These are phyloP conservation scores for Aphodius sticticus DNA, from an alignment of 2,888 invertebrate species.

Conservation along the genomic window DNA sequence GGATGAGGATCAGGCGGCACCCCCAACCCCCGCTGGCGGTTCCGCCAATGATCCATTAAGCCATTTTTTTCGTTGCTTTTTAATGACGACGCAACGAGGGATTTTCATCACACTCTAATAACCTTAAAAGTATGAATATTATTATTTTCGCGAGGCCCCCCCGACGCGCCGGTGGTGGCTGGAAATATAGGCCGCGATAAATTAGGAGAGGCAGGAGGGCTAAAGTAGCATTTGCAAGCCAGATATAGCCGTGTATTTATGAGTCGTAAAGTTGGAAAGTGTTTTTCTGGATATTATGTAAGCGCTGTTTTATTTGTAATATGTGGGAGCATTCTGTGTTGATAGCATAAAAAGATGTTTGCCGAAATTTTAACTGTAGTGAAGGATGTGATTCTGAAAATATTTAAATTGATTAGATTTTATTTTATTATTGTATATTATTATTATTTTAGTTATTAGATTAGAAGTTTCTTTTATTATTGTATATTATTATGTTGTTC, in stretches of 20 bases:
- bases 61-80: not conserved
- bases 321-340: not conserved
- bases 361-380: not conserved
- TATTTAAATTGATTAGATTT: too few relatives aligned
- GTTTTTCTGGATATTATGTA: not conserved
- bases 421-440: too few relatives aligned
- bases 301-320: not conserved
- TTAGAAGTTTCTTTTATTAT: too few relatives aligned
- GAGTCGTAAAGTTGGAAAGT: not conserved
- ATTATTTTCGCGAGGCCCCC: not conserved
- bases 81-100: slow-evolving; percentile 4
- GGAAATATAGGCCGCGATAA: not conserved
- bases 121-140: slow-evolving; percentile 4
- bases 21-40: not conserved
- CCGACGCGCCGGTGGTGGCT: not conserved
- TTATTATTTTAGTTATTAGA: too few relatives aligned
- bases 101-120: not conserved
- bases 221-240: not conserved
- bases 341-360: not conserved
- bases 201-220: not conserved
- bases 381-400: not conserved
- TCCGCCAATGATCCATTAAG: not conserved
- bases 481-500: too few relatives aligned
- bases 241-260: not conserved
- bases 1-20: not conserved